Evolutionary conservation across 1,140 invertebrate genomes (phyloP).

Genomic region (Laupala kohalensis): DNA sequence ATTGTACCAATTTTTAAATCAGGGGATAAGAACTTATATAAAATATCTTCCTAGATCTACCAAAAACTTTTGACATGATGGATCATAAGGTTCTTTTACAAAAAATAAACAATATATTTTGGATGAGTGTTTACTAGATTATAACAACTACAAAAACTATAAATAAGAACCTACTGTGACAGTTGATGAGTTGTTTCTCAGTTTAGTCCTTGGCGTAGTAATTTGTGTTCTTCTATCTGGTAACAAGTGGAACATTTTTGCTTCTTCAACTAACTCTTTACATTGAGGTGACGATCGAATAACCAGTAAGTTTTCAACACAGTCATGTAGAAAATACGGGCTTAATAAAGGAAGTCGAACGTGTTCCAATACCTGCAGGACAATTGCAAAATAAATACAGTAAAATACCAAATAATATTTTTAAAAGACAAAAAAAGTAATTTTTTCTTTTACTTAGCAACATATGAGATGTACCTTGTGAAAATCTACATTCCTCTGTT

Average conservation of each 20-base stretch:
- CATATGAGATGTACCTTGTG: constrained; percentile 21
- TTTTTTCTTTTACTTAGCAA: neutral
- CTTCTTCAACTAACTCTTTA: constrained; percentile 31
- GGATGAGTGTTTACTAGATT: too few relatives aligned
- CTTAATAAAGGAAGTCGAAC: constrained; percentile 40
- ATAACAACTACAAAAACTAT: too few relatives aligned
- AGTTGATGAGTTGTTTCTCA: constrained; percentile 24
- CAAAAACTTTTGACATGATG: too few relatives aligned
- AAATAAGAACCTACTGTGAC: neutral
- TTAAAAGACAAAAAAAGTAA: neutral
- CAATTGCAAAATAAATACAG: neutral
- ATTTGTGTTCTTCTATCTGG: constrained; percentile 33
- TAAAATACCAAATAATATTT: neutral
- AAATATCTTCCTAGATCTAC: too few relatives aligned
- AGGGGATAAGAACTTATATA: too few relatives aligned
- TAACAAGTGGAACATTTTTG: constrained; percentile 36
- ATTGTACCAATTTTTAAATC: too few relatives aligned
- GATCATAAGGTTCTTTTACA: too few relatives aligned
- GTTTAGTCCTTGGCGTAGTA: constrained; percentile 25
- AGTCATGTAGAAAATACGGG: constrained; percentile 45
- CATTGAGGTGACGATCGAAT: constrained; percentile 29
- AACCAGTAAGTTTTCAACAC: constrained; percentile 31
- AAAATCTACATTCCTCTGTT: constrained; percentile 24
- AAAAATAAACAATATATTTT: too few relatives aligned
- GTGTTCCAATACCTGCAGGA: constrained; percentile 34